phyloP scores from a whole-genome alignment of 2,113 vertebrate species.

The Notechis scutatus region DNA sequence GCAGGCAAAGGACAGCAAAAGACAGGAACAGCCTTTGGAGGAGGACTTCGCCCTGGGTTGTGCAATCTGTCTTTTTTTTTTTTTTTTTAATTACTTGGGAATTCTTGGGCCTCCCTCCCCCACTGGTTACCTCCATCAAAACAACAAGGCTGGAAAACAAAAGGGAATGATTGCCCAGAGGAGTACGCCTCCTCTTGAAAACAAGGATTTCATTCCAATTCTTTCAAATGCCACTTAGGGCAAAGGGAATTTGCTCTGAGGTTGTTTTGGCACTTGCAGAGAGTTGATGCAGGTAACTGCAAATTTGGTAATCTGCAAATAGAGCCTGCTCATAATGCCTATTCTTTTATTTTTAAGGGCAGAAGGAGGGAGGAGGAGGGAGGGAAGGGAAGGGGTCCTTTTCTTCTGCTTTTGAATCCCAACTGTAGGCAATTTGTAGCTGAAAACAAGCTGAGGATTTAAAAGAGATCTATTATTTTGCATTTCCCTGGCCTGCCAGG shows the following conservation, averaged over 20 bases:
- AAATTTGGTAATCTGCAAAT: neutral
- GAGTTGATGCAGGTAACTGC: neutral
- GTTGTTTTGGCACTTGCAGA: neutral
- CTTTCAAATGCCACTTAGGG: neutral
- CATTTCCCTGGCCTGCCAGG: neutral
- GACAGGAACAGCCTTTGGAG: neutral
- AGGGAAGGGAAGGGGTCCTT: neutral
- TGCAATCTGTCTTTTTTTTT: neutral
- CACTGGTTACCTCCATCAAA: conserved; percentile 37
- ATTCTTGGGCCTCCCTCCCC: neutral
- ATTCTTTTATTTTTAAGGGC: neutral
- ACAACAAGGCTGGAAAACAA: conserved; percentile 31
- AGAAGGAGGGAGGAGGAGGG: neutral
- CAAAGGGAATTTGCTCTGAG: neutral
- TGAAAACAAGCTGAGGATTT: neutral
- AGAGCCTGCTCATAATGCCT: neutral
- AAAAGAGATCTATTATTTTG: neutral
- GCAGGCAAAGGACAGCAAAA: neutral
- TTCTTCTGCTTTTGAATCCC: neutral
- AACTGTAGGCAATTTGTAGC: neutral
- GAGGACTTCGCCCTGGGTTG: neutral
- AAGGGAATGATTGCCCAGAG: conserved; percentile 44
- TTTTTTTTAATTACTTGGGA: neutral
- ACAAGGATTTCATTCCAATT: neutral
- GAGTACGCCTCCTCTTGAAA: neutral